phyloP scores from a whole-genome alignment of 2,113 vertebrate species.

The Phyllostomus hastatus region DNA sequence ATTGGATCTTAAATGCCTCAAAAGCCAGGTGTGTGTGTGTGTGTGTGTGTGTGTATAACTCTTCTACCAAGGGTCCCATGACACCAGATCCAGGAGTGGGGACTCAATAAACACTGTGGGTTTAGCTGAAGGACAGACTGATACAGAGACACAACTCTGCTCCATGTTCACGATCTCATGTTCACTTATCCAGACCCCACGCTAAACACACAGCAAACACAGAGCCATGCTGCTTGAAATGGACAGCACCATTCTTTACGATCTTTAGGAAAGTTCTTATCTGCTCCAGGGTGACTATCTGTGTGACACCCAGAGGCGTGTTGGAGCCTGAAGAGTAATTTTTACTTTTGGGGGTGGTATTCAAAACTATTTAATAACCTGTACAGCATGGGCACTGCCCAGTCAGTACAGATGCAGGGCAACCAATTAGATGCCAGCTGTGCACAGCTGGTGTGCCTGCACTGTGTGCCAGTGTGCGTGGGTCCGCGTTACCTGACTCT shows the following conservation, averaged over 20 bases:
- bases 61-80: background rate
- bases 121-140: background rate
- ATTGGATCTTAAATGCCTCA: background rate
- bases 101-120: background rate
- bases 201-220: background rate
- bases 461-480: accelerated
- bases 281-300: background rate
- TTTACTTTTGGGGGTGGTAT: background rate
- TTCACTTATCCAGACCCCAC: background rate
- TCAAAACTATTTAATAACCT: background rate
- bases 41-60: background rate
- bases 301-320: background rate
- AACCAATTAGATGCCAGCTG: background rate
- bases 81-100: background rate
- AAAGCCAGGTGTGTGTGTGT: background rate
- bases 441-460: background rate
- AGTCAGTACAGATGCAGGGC: background rate
- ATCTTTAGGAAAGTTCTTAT: background rate
- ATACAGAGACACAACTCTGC: background rate
- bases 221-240: background rate
- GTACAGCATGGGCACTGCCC: background rate
- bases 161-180: background rate
- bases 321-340: background rate
- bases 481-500: background rate
- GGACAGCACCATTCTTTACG: background rate